Percentiles rank a stretch among this genome's conserved stretches.
Evolutionary conservation across 2,797 vertebrate species (phyloP).

Genomic region (Sciaenops ocellatus): DNA sequence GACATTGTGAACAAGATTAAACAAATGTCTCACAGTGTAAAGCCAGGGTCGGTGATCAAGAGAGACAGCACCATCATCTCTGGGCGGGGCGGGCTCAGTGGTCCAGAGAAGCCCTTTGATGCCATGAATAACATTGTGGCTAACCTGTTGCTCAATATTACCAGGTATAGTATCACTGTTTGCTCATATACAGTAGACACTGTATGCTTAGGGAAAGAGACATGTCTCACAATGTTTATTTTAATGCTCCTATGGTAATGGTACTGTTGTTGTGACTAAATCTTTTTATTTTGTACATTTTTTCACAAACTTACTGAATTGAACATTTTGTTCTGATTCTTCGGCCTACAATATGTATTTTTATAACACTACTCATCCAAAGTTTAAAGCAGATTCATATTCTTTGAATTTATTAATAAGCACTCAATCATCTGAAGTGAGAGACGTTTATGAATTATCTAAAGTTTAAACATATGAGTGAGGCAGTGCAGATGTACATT

Average conservation of each 20-base stretch:
- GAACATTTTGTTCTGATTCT: not conserved
- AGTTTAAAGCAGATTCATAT: not conserved
- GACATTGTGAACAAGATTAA: slow-evolving; percentile 96
- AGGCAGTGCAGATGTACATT: not conserved
- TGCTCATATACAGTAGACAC: not conserved
- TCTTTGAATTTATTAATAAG: not conserved
- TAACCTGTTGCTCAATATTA: slow-evolving; percentile 94
- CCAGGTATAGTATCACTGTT: slow-evolving; percentile 86
- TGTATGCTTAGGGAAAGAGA: not conserved
- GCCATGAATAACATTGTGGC: slow-evolving; percentile 98
- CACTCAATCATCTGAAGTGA: not conserved
- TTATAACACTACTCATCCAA: not conserved
- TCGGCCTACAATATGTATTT: too few relatives aligned
- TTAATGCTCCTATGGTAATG: not conserved
- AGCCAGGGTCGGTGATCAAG: slow-evolving; percentile 84
- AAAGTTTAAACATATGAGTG: not conserved
- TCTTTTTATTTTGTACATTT: not conserved
- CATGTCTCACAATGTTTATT: not conserved
- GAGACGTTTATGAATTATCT: not conserved
- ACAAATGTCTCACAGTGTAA: slow-evolving; percentile 85
- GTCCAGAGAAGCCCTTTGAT: slow-evolving; percentile 92
- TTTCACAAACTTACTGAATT: not conserved
- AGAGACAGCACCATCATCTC: slow-evolving; percentile 88
- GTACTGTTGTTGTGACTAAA: not conserved
- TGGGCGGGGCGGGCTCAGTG: slow-evolving; percentile 79